Evolutionary conservation across 2,888 invertebrate species (phyloP).

Genomic region (Platynereis dumerilii): DNA sequence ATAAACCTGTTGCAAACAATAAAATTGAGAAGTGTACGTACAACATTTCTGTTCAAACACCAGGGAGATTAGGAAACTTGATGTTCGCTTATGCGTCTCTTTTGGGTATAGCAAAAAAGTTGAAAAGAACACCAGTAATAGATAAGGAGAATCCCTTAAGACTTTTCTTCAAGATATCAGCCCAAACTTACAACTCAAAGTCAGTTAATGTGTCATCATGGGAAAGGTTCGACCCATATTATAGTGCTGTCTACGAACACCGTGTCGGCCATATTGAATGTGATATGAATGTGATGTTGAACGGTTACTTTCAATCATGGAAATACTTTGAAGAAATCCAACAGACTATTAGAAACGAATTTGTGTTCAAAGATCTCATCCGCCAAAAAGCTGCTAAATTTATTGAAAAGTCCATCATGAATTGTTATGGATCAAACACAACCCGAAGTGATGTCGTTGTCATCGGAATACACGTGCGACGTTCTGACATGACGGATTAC

Average conservation of each 20-base stretch:
- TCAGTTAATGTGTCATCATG: not conserved
- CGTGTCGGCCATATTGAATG: not conserved
- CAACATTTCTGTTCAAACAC: not conserved
- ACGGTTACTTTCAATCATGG: constrained; percentile 51
- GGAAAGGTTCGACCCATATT: not conserved
- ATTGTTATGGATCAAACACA: constrained; percentile 27
- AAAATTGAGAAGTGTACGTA: not conserved
- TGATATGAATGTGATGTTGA: constrained; percentile 24
- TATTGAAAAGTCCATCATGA: constrained; percentile 25
- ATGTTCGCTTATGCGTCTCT: constrained; percentile 4
- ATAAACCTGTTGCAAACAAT: too few species aligned
- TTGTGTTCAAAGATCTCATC: constrained; percentile 42
- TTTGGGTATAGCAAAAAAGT: not conserved
- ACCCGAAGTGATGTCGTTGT: constrained; percentile 32
- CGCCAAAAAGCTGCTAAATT: constrained; percentile 35
- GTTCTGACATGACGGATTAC: constrained; percentile 60
- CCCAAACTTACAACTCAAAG: not conserved
- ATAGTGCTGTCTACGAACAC: not conserved
- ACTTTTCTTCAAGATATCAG: not conserved
- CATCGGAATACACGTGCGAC: constrained; percentile 61
- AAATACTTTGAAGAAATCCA: constrained; percentile 45
- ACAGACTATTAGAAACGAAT: constrained; percentile 42
- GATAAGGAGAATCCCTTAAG: not conserved
- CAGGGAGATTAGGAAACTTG: not conserved
- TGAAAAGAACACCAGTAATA: not conserved